These are phyloP conservation scores for Urosaurus nigricauda DNA, from an alignment of 2,797 vertebrate genomes.

Conservation along the genomic window DNA sequence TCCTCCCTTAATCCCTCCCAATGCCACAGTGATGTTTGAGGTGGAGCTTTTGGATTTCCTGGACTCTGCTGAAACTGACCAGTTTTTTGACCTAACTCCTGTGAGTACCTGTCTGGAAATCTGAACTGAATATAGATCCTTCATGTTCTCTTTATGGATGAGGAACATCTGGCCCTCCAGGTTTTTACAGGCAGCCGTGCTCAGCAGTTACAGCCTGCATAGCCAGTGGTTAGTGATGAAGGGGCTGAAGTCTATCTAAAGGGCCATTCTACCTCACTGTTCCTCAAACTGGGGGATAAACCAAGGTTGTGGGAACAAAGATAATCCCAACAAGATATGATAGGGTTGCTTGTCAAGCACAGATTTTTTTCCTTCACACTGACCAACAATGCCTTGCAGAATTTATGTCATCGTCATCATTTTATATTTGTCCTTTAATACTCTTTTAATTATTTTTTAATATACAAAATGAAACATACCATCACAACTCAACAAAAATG, in stretches of 20 bases:
- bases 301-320: too few species aligned
- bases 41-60: constrained; percentile 91
- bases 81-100: constrained; percentile 81
- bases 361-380: background rate
- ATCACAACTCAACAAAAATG: too few species aligned
- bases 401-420: background rate
- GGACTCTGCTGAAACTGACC: constrained; percentile 86
- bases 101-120: constrained; percentile 77
- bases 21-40: constrained; percentile 86
- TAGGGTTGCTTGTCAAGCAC: background rate
- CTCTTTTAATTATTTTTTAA: background rate
- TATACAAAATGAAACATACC: background rate
- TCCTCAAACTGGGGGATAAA: background rate
- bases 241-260: background rate
- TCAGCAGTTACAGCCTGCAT: background rate
- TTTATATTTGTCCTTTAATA: background rate
- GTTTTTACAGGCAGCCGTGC: background rate
- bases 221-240: background rate
- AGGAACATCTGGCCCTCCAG: background rate
- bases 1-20: constrained; percentile 86
- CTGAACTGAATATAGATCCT: background rate
- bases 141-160: background rate
- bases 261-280: background rate
- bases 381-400: background rate
- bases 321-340: background rate